Evolutionary conservation across 2,113 vertebrate genomes (phyloP).

Genomic region (Platanista minor): DNA sequence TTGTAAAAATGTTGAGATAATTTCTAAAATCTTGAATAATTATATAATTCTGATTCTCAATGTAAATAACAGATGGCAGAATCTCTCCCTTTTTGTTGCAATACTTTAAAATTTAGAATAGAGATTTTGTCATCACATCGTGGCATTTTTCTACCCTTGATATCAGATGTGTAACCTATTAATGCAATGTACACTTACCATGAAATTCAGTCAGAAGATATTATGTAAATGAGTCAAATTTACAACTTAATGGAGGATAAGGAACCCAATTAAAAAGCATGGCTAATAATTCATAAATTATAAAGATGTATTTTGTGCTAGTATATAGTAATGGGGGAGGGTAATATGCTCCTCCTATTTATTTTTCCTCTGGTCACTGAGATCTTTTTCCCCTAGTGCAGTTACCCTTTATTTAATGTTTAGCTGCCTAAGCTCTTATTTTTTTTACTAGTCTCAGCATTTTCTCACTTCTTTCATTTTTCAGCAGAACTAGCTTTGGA

Average conservation of each 20-base stretch:
- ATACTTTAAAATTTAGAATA: neutral
- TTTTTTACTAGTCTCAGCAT: neutral
- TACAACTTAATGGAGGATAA: neutral
- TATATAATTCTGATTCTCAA: neutral
- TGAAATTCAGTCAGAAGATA: neutral
- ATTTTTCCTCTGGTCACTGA: neutral
- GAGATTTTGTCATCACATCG: neutral
- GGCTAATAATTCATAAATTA: neutral
- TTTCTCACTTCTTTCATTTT: neutral
- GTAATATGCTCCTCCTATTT: neutral
- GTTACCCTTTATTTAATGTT: neutral
- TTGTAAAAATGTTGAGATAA: neutral
- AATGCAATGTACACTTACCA: neutral
- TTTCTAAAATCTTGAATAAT: conserved; percentile 1
- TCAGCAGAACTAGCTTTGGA: neutral
- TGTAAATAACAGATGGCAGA: neutral
- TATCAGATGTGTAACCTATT: neutral
- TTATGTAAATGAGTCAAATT: neutral
- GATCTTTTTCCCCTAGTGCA: neutral
- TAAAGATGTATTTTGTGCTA: neutral
- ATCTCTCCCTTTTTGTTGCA: neutral
- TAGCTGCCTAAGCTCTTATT: neutral
- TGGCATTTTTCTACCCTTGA: fast-evolving
- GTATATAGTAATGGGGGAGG: neutral
- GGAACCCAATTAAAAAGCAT: neutral